Conservation (phyloP, 2,797 vertebrate genomes). For the Galagoides demidoff region DNA sequence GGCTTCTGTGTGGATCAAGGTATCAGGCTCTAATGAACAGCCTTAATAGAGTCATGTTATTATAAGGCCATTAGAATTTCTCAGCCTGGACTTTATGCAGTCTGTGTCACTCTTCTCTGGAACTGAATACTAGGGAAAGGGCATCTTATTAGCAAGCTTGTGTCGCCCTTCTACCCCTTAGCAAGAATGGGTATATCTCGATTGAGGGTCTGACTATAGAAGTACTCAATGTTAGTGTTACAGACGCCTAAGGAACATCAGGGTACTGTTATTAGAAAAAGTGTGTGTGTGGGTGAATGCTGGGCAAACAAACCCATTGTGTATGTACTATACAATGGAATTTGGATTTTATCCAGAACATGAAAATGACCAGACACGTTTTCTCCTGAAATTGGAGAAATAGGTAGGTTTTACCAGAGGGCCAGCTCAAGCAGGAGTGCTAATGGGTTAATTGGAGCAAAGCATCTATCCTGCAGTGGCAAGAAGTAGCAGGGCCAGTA, state of each 20-base stretch:
- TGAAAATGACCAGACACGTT: neutral
- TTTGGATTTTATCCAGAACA: constrained; percentile 12
- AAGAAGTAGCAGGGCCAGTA: neutral
- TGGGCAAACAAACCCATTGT: neutral
- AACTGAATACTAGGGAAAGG: neutral
- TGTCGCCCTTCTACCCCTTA: neutral
- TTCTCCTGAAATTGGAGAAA: neutral
- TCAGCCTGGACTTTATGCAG: neutral
- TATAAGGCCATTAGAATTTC: neutral
- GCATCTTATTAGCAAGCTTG: neutral
- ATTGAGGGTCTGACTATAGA: neutral
- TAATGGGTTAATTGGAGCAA: neutral
- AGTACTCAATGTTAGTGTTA: neutral
- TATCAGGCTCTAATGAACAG: neutral
- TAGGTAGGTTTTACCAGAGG: neutral
- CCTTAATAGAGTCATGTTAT: neutral
- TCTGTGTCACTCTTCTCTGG: neutral
- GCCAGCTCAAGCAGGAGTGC: neutral
- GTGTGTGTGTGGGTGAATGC: neutral
- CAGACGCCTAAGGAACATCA: neutral
- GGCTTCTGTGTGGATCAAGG: neutral
- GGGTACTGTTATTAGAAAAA: neutral
- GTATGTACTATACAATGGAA: neutral
- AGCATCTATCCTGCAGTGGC: neutral
- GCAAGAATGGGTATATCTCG: neutral